Evolutionary conservation across 2,888 invertebrate species (phyloP), one percentile per base, ranked within the genome.

Genomic region (Microplitis manilae): DNA sequence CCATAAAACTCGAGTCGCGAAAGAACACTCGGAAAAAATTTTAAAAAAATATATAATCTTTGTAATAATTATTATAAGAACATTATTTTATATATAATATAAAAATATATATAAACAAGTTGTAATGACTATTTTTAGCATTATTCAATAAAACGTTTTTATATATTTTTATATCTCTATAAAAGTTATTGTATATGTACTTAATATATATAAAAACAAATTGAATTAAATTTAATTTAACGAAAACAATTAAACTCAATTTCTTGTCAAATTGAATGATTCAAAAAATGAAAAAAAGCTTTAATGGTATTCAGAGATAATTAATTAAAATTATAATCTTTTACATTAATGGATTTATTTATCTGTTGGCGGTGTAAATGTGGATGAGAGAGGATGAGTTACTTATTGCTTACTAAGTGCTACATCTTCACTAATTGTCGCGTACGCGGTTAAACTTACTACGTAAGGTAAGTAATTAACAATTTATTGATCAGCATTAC

Each of bases 381-480:
- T 68, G 65, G 20, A 62, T 30, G 72, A 70, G 68, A 77, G 69
- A 76, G 72, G 60, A 50, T 50, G 69, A 68, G 70, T 68, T 73
- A 62, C 62, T 72, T 65, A 69, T 77, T 67, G 71, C 71, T 76
- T 69, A 79, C 76, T 72, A 75, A 78, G 75, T 62, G 41, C 65
- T 50, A 73, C 74, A 77, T 76, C 76, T 76, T 76, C 77, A 77
- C 79, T 81, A 81, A 81, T 81, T 81, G 81, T 80, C 79, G 78
- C 80, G 77, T 69, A 13, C 50, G 13, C 50, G 50, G 50, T 50
- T 50, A 75, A 75, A 78, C 77, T 80, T 65, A 75, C 82, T 81
- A 80, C 81, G 81, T 77, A 78, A 77, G 80, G 81, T 65, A 65
- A 76, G 82, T 83, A 84, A 85, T 85, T 84, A 84, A 83, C 83